Evolutionary conservation across 2,797 vertebrate species (phyloP), one percentile per base, ranked within the genome.

Genomic region (Danio tinwini): DNA sequence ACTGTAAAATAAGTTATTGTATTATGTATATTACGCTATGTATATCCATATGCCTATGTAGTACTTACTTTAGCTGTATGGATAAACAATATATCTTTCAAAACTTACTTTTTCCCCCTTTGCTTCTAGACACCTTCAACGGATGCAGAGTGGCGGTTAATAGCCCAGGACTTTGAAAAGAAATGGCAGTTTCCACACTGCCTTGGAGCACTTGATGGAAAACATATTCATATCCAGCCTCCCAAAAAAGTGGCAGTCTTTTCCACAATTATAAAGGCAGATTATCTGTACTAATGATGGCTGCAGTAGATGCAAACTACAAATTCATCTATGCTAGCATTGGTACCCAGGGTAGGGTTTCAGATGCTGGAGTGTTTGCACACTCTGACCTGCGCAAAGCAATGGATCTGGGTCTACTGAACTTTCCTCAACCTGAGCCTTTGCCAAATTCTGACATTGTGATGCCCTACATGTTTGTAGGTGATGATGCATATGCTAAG

Each of bases 281-380:
- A 4, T 58, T 68, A 56, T 78, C 76, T 42, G 49, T 73, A n/a
- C 2, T 80, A 17, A 40, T 80, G n/a, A 80, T 74, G 78, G 69
- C 59, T 50, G 69, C 16, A 14, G 78, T 73, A 10, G 59, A 79
- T 63, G 67, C 37, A 2, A 72, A 73, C 1, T 64, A 80, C 47
- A 73, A 49, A 50, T 80, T 73, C 49, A 40, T 74, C 1, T 74
- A 73, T 73, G 69, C 69, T 7, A 79, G 45, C 53, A 55, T 63
- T 17, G 67, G 44, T 44, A 50, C 39, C n/a, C 68, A 72, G 37
- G 67, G 68, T 45, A 72, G 45, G 9, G 52, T 79, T 5, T 71
- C 67, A 29, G 77, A 79, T 63, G 77, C 40, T 17, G 56, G 45
- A 61, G 21, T 63, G 7, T 79, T 79, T 21, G 56, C 67, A 5